Evolutionary conservation across 2,113 vertebrate genomes (phyloP).

Genomic region (Tylochromis polylepis): DNA sequence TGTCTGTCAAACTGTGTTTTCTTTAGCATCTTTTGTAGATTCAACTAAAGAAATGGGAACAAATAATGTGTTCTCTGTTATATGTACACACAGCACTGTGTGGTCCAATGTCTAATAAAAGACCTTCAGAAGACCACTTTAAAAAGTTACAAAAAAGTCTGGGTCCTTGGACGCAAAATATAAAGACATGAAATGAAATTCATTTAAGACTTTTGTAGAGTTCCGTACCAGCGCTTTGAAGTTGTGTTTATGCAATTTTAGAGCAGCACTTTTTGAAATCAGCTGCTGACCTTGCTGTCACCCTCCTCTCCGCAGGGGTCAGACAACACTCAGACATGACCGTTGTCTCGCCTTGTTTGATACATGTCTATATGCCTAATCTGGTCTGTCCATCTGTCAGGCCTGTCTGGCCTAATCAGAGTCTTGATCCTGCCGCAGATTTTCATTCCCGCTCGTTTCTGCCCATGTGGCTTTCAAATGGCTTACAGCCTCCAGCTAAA

Average conservation of each 20-base stretch:
- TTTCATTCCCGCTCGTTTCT: not conserved
- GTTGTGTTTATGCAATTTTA: not conserved
- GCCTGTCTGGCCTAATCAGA: conserved; percentile 62
- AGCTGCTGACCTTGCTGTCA: conserved; percentile 9
- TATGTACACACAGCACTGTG: no score
- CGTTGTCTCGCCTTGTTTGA: conserved; percentile 54
- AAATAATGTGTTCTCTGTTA: no score
- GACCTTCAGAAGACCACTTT: not conserved
- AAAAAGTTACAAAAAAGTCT: not conserved
- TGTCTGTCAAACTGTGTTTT: not conserved
- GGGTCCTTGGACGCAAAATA: not conserved
- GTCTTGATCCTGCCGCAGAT: conserved; percentile 26
- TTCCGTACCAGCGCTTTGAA: not conserved
- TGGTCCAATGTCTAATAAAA: not conserved
- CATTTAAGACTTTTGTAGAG: not conserved
- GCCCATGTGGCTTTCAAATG: conserved; percentile 41
- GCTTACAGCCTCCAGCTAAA: not conserved
- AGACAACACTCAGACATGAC: conserved; percentile 31
- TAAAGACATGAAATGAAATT: not conserved
- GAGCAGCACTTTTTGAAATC: not conserved
- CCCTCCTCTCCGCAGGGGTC: conserved; percentile 45
- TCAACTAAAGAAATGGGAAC: not conserved
- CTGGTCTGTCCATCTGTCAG: conserved; percentile 73
- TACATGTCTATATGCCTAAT: conserved; percentile 69
- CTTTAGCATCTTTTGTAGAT: not conserved